Evolutionary conservation across 2,888 invertebrate species (phyloP), one percentile per base, ranked within the genome.

Genomic region (Tetranychus truncatus): DNA sequence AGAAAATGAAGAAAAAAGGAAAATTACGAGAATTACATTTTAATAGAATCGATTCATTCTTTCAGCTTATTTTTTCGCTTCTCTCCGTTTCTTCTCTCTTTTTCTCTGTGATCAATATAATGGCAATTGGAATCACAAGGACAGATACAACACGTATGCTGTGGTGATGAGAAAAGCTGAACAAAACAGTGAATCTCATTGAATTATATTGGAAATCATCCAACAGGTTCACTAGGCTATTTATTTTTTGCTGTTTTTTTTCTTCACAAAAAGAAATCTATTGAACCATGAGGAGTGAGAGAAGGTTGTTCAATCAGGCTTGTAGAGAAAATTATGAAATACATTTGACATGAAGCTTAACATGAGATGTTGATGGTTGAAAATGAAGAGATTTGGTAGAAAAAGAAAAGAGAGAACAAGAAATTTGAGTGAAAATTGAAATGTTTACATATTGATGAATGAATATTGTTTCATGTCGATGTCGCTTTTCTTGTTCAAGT

Each of bases 131-230:
- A 55, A 55, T 6, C 55, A 55, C 55, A 55, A 55, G 55, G 55
- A 55, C 55, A 15, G 55, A 55, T 55, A 15, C 55, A 9, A 55
- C 15, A 55, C 11, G 55, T 9, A 55, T 9, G 7, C 15, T 55
- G 55, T 15, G 7, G 55, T 7, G 55, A 55, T 55, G 55, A 55
- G 15, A 15, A 55, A n/a, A 67, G n/a, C 9, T 9, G 24, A 21
- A n/a, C 9, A 67, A n/a, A 67, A 21, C 20, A 67, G 67, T 21
- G 67, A 67, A 67, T 21, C 24, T 67, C 67, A 67, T 67, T 21
- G 55, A 55, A 55, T 9, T 55, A 15, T 55, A 15, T 55, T 55
- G 55, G 15, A 55, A 55, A 55, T 15, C 55, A 55, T 55, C 55
- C 55, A 55, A 55, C 55, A 55, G 55, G 55, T 55, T 55, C 55